Conservation (phyloP, 2,888 invertebrate species). For the Caenorhabditis becei region DNA sequence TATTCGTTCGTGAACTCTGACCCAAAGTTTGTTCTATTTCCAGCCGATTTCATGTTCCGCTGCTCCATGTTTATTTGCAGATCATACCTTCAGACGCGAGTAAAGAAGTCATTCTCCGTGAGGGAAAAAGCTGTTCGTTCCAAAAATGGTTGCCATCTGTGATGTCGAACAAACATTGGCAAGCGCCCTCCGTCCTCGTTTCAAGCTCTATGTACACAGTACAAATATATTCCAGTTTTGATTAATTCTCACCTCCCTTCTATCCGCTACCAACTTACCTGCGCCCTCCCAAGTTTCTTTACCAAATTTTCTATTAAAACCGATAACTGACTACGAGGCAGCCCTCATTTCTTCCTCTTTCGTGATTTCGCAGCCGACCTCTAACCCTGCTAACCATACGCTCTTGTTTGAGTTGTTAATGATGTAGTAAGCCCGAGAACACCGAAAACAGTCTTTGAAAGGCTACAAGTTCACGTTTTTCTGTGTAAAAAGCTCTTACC, state of each 20-base stretch:
- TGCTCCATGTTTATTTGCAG: conserved; percentile 57
- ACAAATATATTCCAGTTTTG: conserved; percentile 65
- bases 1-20: conserved; percentile 36
- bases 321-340: background rate
- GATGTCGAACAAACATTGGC: conserved; percentile 50
- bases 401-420: conserved; percentile 25
- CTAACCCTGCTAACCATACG: too few species aligned
- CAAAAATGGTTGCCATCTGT: conserved; percentile 57
- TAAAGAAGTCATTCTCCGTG: background rate
- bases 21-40: conserved; percentile 44
- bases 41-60: conserved; percentile 36
- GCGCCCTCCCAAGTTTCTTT: conserved; percentile 31
- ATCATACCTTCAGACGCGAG: conserved; percentile 39
- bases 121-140: conserved; percentile 27
- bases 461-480: conserved; percentile 50
- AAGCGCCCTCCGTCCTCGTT: conserved; percentile 17
- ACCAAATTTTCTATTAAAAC: conserved; percentile 44
- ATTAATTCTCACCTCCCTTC: conserved; percentile 63
- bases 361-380: conserved; percentile 9
- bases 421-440: conserved; percentile 26
- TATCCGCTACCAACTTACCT: conserved; percentile 34
- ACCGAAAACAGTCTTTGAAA: conserved; percentile 17
- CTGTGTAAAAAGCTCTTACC: conserved; percentile 14
- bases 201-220: conserved; percentile 63
- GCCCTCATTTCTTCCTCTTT: background rate